These are phyloP conservation scores for Pipistrellus nathusii DNA, from an alignment of 2,797 vertebrate genomes.

Conservation along the genomic window DNA sequence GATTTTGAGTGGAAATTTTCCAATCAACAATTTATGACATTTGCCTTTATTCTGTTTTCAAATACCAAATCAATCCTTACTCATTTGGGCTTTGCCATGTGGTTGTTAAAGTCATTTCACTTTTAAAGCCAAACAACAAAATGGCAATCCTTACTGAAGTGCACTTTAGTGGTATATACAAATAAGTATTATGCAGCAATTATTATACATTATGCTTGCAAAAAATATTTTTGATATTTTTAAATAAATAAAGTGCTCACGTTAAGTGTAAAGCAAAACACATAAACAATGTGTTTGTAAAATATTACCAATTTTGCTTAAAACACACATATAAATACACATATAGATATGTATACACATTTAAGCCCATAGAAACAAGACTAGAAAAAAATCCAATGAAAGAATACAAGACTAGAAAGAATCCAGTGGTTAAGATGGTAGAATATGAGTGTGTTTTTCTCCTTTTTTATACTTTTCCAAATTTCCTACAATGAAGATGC, in stretches of 20 bases:
- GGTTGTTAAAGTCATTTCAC: slow-evolving; percentile 5
- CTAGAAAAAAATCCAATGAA: background rate
- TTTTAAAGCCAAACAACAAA: slow-evolving; percentile 31
- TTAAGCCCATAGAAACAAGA: background rate
- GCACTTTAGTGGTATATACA: background rate
- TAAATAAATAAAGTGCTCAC: background rate
- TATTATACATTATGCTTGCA: background rate
- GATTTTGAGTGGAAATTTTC: background rate
- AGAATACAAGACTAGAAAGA: background rate
- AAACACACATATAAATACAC: background rate
- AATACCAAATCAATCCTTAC: background rate
- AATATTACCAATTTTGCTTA: slow-evolving; percentile 38
- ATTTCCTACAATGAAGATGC: background rate
- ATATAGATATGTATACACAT: background rate
- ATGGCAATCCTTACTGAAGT: background rate
- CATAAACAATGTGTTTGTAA: background rate
- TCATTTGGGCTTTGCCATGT: background rate
- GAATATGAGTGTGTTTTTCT: background rate
- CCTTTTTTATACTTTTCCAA: background rate
- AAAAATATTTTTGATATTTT: slow-evolving; percentile 14
- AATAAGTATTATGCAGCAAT: background rate
- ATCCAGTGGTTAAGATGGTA: background rate
- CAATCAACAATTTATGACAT: background rate
- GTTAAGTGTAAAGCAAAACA: background rate
- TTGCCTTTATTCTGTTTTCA: slow-evolving; percentile 41